Conservation (phyloP, 2,797 vertebrate species). For the Decapterus maruadsi region DNA sequence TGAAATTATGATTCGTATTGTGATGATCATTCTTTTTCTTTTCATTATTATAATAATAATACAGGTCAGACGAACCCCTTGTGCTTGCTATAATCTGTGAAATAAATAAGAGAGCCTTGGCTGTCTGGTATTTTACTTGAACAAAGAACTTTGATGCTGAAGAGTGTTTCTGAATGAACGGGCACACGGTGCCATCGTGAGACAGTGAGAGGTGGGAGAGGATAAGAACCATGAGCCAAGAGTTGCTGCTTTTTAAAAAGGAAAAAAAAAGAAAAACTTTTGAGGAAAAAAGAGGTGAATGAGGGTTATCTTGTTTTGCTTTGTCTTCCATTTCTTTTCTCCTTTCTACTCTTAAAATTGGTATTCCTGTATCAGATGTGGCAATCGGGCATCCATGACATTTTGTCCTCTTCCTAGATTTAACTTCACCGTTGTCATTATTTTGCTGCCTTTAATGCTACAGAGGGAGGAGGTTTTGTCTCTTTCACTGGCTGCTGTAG, state of each 20-base stretch:
- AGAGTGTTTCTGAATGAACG: conserved; percentile 61
- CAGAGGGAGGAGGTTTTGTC: conserved; percentile 31
- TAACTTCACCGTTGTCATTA: conserved; percentile 8
- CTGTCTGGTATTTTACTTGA: conserved; percentile 71
- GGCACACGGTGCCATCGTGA: conserved; percentile 54
- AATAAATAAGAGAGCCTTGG: conserved; percentile 26
- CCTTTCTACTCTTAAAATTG: not conserved
- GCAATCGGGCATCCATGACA: conserved; percentile 40
- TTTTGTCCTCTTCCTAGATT: conserved; percentile 29
- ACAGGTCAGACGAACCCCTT: conserved; percentile 28
- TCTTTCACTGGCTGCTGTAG: conserved; percentile 53
- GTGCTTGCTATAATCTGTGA: conserved; percentile 52
- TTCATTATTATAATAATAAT: conserved; percentile 2
- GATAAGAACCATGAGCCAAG: conserved; percentile 32
- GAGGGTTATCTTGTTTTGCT: conserved; percentile 55
- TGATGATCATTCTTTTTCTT: conserved; percentile 2
- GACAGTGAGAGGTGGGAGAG: conserved; percentile 29
- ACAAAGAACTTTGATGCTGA: conserved; percentile 59
- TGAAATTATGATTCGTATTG: conserved; percentile 2
- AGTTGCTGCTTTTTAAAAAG: conserved; percentile 46
- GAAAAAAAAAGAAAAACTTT: conserved; percentile 9
- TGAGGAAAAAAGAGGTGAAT: conserved; percentile 19
- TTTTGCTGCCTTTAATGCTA: conserved; percentile 61
- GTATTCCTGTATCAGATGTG: conserved; percentile 39
- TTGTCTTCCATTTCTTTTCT: conserved; percentile 50